Evolutionary conservation across 2,888 invertebrate species (phyloP), one percentile per base, ranked within the genome.

Genomic region (Beris morrisii): DNA sequence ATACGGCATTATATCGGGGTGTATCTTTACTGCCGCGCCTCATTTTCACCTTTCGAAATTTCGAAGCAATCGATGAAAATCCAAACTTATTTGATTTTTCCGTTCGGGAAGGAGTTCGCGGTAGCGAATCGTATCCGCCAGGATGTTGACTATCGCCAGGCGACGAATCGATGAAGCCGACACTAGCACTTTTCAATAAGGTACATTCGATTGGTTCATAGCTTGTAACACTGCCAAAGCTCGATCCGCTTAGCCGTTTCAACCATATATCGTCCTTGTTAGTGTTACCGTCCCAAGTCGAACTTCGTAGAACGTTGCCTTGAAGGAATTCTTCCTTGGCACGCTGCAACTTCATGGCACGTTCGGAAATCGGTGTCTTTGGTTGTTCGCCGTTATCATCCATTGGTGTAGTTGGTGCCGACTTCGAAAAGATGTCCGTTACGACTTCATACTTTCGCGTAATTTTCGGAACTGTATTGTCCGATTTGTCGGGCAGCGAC

Each of bases 291-390:
- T 69, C 67, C 28, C 52, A 59, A 4, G 50, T 57, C 43, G 73
- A 71, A 32, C 43, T 67, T 13, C 67, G 46, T 57, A 70, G 64
- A 50, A 59, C 73, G 69, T 15, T 65, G 1, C 84, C 82, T 0
- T 84, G 82, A 11, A 92, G 75, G 72, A 92, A 92, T 71, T 86
- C 87, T 72, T 91, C 90, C 73, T 89, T 88, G 0, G 92, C 91
- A 67, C 84, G 86, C 71, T 86, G 84, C 9, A 91, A 79, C 69
- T 85, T 86, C n/a, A 84, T 82, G 0, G 88, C 86, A 71, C 82
- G 83, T 71, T 79, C 80, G 72, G 75, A 83, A 54, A 76, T 67
- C 0, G 80, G 79, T 6, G 79, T 79, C 46, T 72, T 72, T 0
- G 78, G 78, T 4, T 73, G 73, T 2, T 73, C 73, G 5, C 66